These are phyloP conservation scores for Gallinago media DNA, from an alignment of 2,113 vertebrate genomes.

Conservation along the genomic window DNA sequence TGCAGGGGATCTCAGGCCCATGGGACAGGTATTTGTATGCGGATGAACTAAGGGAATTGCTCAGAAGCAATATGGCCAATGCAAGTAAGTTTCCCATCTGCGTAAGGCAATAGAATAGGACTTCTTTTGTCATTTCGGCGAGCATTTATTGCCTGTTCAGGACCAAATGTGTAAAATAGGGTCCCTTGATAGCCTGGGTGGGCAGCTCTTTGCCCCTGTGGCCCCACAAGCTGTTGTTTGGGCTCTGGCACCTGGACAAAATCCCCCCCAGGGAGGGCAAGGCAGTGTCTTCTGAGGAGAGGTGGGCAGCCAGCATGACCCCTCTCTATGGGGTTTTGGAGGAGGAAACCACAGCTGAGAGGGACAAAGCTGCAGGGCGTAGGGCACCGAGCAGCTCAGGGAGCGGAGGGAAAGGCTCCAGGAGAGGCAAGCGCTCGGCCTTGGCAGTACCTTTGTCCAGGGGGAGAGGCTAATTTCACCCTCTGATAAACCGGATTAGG, in stretches of 20 bases:
- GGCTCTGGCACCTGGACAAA: background rate
- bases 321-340: rapidly evolving
- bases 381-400: background rate
- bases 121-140: background rate
- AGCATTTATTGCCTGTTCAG: background rate
- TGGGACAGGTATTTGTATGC: background rate
- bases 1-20: background rate
- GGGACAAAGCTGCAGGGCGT: rapidly evolving
- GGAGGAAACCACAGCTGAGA: background rate
- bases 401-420: background rate
- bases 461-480: background rate
- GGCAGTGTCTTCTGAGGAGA: background rate
- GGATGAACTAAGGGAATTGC: background rate
- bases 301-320: background rate
- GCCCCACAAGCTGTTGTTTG: background rate
- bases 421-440: rapidly evolving
- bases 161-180: background rate
- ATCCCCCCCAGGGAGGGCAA: rapidly evolving
- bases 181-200: background rate
- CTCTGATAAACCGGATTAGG: background rate
- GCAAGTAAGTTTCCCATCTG: slow-evolving; percentile 16
- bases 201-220: background rate
- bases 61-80: background rate
- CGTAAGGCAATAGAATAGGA: background rate
- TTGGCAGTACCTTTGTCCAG: rapidly evolving